Percentiles rank a stretch among this genome's conserved stretches.
Conservation (phyloP, 2,113 vertebrate genomes). For the Plectropomus leopardus region DNA sequence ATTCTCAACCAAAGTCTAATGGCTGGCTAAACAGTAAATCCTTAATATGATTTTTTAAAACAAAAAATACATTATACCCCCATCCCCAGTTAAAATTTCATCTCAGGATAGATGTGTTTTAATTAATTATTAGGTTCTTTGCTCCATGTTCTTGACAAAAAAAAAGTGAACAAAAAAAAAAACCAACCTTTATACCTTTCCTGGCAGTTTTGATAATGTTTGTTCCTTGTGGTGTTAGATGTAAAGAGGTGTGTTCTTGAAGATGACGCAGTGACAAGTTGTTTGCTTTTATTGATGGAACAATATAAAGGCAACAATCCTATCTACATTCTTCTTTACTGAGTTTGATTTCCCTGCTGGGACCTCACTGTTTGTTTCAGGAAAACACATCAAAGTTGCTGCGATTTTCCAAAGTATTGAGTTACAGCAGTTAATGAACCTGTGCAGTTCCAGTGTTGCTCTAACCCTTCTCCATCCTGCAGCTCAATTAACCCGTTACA, state of each 20-base stretch:
- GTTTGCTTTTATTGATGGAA: slow-evolving; percentile 21
- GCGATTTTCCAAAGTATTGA: slow-evolving; percentile 35
- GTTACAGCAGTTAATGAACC: slow-evolving; percentile 53
- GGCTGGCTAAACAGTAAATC: too few relatives aligned
- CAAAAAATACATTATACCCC: too few relatives aligned
- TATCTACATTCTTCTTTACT: slow-evolving; percentile 6
- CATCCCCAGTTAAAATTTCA: too few relatives aligned
- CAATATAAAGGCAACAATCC: neutral
- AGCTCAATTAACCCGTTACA: slow-evolving; percentile 10
- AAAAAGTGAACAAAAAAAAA: neutral
- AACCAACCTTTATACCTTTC: too few relatives aligned
- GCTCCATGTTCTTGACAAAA: too few relatives aligned
- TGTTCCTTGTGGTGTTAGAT: slow-evolving; percentile 11
- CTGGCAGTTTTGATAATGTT: neutral
- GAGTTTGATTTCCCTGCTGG: slow-evolving; percentile 54
- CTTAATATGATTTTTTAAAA: too few relatives aligned
- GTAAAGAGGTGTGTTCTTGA: slow-evolving; percentile 5
- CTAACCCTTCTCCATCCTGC: neutral
- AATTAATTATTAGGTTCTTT: too few relatives aligned
- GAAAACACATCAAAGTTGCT: slow-evolving; percentile 39
- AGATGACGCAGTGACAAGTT: neutral
- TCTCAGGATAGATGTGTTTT: too few relatives aligned
- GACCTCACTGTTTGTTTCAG: slow-evolving; percentile 36
- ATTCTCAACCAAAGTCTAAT: too few relatives aligned
- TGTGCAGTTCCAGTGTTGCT: slow-evolving; percentile 23